Base-by-base conservation (phyloP, 2,797 vertebrate genomes). In the Dermochelys coriacea region DNA sequence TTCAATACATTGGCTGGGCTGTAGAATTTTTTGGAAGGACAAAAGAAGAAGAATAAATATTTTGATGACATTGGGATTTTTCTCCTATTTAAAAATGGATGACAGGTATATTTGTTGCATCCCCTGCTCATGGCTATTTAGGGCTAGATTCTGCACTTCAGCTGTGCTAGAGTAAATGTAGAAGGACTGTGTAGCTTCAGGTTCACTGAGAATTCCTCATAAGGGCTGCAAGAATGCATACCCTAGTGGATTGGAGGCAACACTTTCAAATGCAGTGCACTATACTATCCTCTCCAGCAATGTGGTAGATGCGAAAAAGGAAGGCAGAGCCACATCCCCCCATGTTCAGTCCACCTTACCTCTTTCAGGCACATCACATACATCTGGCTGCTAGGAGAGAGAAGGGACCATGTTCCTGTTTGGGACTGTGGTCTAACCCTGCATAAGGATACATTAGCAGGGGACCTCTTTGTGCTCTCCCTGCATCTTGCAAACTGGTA, bases 391-490 rank as follows among this genome's bases (percentile, higher is more conserved):
- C 59, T 91, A 4, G 4, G 50, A 85, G 59, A 79, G 0, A 89
- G 51, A 92, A 91, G 55, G 85, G 9, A 16, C 9, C 5, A 4
- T 1, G 0, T 19, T 0, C 0, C 4, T 0, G 1, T 61, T 25
- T 83, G 45, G 89, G 61, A 86, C 64, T 10, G 91, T 41, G 1
- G 4, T n/a, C 5, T 0, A 50, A 55, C 2, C 83, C 79, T 84
- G 54, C 47, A 47, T 57, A 55, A 94, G 9, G 31, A n/a, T 68
- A 68, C 2, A 18, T 68, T n/a, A 68, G 34, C n/a, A 68, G 14
- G 18, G 27, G 91, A 4, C n/a, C 8, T 93, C 61, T 84, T 89
- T 78, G 57, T 6, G 4, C 82, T 29, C 49, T 29, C 82, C 4
- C 52, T 61, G 92, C 68, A 75, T 37, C 31, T n/a, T 95, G 83